Percentiles rank a stretch among this genome's conserved stretches.
These are phyloP conservation scores for Trogon melanurus DNA, from an alignment of 2,113 vertebrate species.

Conservation along the genomic window DNA sequence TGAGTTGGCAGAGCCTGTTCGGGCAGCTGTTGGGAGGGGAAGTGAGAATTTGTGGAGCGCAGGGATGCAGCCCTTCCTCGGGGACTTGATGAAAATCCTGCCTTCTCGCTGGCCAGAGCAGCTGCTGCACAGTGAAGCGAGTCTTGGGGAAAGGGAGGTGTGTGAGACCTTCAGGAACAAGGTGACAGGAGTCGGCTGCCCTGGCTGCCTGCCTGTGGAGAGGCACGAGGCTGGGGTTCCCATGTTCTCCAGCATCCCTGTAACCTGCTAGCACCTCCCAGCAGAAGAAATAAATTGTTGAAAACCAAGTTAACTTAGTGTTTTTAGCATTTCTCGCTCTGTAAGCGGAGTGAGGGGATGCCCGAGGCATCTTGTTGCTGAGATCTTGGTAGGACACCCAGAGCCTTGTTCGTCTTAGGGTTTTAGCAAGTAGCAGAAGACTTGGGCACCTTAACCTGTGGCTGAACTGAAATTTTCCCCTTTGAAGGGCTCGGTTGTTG, in stretches of 20 bases:
- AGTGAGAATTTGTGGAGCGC: not conserved
- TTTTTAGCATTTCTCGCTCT: not conserved
- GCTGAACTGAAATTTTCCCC: not conserved
- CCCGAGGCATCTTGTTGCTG: not conserved
- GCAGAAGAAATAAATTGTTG: not conserved
- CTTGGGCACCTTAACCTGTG: not conserved
- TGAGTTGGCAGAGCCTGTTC: not conserved
- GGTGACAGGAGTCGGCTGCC: not conserved
- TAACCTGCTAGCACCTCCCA: not conserved
- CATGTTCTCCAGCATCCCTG: not conserved
- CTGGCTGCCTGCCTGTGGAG: not conserved
- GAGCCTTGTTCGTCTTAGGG: not conserved
- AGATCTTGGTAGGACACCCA: not conserved
- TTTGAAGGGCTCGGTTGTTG: not conserved
- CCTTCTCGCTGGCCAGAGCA: not conserved
- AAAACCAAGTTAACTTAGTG: not conserved
- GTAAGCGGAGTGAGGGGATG: not conserved
- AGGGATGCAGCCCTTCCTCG: not conserved
- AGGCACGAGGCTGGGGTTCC: not conserved
- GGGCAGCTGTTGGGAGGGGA: conserved; percentile 1
- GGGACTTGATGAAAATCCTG: not conserved
- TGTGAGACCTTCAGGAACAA: not conserved
- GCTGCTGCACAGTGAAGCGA: not conserved
- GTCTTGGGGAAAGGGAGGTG: not conserved
- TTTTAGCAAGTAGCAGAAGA: not conserved